Conservation (phyloP, 2,113 vertebrate genomes). For the Lasiurus borealis region DNA sequence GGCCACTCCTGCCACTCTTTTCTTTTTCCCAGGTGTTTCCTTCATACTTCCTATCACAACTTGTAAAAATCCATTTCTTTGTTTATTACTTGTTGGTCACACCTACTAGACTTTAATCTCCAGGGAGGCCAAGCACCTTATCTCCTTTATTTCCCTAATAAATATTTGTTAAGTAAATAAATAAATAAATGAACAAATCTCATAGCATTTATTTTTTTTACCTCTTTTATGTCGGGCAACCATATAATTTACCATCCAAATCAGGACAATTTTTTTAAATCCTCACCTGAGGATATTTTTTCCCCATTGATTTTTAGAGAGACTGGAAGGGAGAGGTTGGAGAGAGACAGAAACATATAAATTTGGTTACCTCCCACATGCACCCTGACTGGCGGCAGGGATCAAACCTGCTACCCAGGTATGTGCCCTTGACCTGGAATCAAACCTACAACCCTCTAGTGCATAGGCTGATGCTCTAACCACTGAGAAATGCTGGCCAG, state of each 20-base stretch:
- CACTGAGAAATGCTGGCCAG: neutral
- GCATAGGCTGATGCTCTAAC: too few species aligned
- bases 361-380: too few species aligned
- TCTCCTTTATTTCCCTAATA: neutral
- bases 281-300: too few species aligned
- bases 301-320: too few species aligned
- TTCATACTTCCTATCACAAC: neutral
- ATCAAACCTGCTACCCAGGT: too few species aligned
- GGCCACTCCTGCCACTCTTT: neutral
- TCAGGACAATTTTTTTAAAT: neutral
- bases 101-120: neutral
- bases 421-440: too few species aligned
- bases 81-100: neutral
- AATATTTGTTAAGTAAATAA: neutral
- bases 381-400: too few species aligned
- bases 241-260: slow-evolving; percentile 8
- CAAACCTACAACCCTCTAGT: too few species aligned
- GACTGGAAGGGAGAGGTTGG: too few species aligned
- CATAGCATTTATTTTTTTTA: neutral
- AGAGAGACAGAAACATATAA: too few species aligned
- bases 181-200: neutral
- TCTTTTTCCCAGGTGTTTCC: neutral
- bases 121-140: neutral
- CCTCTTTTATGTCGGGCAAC: neutral
- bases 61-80: neutral